Base-by-base conservation (phyloP, 2,888 invertebrate species). In the Drosophila lutescens region DNA sequence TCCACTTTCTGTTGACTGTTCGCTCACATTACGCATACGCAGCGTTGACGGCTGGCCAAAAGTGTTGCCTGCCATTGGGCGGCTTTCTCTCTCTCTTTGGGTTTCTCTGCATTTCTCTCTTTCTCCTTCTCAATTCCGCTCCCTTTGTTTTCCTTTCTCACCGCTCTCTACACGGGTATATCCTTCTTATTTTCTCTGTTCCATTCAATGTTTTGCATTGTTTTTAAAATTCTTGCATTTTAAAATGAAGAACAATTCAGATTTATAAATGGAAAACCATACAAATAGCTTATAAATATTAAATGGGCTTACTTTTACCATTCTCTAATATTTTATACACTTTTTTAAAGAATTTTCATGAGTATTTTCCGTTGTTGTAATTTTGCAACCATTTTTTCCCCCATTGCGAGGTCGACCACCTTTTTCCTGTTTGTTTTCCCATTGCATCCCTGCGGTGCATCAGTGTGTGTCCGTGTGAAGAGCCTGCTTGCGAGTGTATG, bases 21-120 rank as follows among this genome's bases (percentile, higher is more conserved):
- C 76, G 80, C 54, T 63, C 71, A 75, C 65, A 83, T 86, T 79
- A 84, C 86, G 80, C 86, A 86, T 80, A 86, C 84, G 84, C 79
- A 74, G 70, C 78, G 83, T 74, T 40, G 59, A 54, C 51, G 59
- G 67, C 43, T 38, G 40, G 44, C 50, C 50, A 61, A 74, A 79
- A 76, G 67, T 82, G 75, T 76, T 75, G 86, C 80, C 82, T 82
- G 69, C 71, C 71, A 68, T 72, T 70, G 73, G 69, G 85, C 78
- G 85, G 46, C 65, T 15, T 38, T 38, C 36, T 30, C 65, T 40
- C 23, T 51, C 36, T 47, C 12, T 38, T n/a, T 36, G 6, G 15
- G 9, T 34, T 58, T 23, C 59, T 55, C 70, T 49, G 41, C 41
- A 26, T 15, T 15, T 15, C 41, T 30, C 44, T 43, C 12, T 15